phyloP scores from a whole-genome alignment of 2,797 vertebrate genomes.

The Adelosebastes latens region DNA sequence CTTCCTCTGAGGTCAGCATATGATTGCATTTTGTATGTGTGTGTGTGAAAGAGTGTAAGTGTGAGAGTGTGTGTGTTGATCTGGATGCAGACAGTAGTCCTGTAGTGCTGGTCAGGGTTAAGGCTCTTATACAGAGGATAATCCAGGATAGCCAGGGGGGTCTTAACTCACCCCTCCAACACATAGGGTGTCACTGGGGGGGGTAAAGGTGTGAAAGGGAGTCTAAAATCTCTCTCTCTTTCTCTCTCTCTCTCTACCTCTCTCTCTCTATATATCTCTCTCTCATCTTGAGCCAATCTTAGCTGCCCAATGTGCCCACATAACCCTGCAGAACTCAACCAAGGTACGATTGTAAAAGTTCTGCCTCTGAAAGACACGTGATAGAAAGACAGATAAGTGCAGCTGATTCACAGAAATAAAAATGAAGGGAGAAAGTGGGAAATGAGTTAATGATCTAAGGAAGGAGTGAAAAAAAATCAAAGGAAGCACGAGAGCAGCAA shows the following conservation, averaged over 20 bases:
- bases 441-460: background rate
- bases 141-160: conserved; percentile 69
- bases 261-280: background rate
- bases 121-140: conserved; percentile 77
- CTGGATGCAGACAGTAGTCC: conserved; percentile 62
- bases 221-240: conserved; percentile 11
- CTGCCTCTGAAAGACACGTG: background rate
- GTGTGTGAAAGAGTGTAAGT: conserved; percentile 4
- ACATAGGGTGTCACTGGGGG: conserved; percentile 61
- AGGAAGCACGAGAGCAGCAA: background rate
- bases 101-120: conserved; percentile 56
- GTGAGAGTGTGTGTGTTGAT: conserved; percentile 10
- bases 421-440: background rate
- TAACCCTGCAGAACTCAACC: background rate
- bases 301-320: background rate
- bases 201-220: conserved; percentile 57
- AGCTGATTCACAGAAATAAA: background rate
- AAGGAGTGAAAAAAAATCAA: background rate
- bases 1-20: conserved; percentile 30
- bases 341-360: background rate
- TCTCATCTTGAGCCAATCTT: background rate
- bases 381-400: background rate
- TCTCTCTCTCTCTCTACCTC: conserved; percentile 1
- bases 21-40: conserved; percentile 50
- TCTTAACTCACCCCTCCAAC: conserved; percentile 74